Evolutionary conservation across 2,113 vertebrate genomes (phyloP).

Genomic region (Chaetops frenatus): DNA sequence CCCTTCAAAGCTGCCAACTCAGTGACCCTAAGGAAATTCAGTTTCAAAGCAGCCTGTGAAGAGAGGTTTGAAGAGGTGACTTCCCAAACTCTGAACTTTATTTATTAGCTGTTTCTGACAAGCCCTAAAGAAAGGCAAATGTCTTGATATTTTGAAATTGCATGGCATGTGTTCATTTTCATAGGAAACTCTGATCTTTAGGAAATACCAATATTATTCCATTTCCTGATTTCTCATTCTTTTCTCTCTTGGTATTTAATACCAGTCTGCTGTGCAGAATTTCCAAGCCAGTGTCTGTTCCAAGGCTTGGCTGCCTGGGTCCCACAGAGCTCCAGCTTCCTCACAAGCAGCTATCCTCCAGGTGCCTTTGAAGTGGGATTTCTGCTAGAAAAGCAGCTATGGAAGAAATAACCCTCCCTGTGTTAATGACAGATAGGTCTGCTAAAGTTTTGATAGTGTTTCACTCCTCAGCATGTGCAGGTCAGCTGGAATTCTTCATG

Average conservation of each 20-base stretch:
- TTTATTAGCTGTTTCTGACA: constrained; percentile 41
- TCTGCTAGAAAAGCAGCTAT: not conserved
- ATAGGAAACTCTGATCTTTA: constrained; percentile 9
- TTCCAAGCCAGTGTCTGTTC: not conserved
- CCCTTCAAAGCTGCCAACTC: not conserved
- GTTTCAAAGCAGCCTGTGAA: not conserved
- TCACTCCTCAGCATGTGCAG: not conserved
- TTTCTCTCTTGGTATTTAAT: constrained; percentile 1
- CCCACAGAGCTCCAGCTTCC: not conserved
- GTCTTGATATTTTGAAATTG: not conserved
- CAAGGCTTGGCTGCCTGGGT: not conserved
- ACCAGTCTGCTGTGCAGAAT: not conserved
- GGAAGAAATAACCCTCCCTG: not conserved
- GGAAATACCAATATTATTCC: not conserved
- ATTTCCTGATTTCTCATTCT: constrained; percentile 15
- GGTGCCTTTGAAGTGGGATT: not conserved
- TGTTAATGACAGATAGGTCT: not conserved
- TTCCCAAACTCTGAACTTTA: not conserved
- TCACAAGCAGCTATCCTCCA: not conserved
- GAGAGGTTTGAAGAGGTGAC: not conserved
- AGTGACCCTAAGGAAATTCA: not conserved
- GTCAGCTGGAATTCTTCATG: not conserved
- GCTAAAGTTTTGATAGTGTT: not conserved
- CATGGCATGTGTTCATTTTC: not conserved
- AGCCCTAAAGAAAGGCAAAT: not conserved